A percentile compares a stretch with the other conserved stretches of the same genome.
phyloP scores from a whole-genome alignment of 2,888 invertebrate species.

The Ceramica pisi region DNA sequence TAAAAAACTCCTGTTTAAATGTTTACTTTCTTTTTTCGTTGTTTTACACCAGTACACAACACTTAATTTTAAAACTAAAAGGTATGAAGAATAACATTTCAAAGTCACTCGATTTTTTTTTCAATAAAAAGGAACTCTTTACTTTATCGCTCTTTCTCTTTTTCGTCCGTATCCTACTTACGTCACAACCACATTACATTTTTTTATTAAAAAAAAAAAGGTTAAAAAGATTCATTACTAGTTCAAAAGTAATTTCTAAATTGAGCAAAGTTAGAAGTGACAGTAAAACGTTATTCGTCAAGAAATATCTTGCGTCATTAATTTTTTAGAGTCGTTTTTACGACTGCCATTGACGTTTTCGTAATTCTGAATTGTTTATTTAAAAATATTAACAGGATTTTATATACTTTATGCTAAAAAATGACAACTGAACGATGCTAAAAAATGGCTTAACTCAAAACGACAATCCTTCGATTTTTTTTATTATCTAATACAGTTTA shows the following conservation, averaged over 20 bases:
- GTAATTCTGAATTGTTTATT: conserved; percentile 34
- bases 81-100: conserved; percentile 84
- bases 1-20: conserved; percentile 63
- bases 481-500: conserved; percentile 31
- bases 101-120: conserved; percentile 68
- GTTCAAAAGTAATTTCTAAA: conserved; percentile 80
- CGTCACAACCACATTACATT: conserved; percentile 86
- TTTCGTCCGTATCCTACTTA: conserved; percentile 78
- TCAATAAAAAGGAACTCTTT: conserved; percentile 81
- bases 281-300: conserved; percentile 86
- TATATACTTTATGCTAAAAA: conserved; percentile 40
- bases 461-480: conserved; percentile 16
- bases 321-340: conserved; percentile 58
- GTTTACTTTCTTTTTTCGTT: conserved; percentile 66
- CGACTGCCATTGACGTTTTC: conserved; percentile 58
- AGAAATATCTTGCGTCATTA: conserved; percentile 50
- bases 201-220: conserved; percentile 71
- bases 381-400: conserved; percentile 48
- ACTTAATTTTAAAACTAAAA: conserved; percentile 64
- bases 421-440: conserved; percentile 27
- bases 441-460: conserved; percentile 39
- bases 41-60: conserved; percentile 69
- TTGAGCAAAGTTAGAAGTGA: conserved; percentile 88
- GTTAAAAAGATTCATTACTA: conserved; percentile 72
- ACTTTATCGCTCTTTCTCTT: conserved; percentile 65